Conservation (phyloP, 2,888 invertebrate species). For the Hyles lineata region DNA sequence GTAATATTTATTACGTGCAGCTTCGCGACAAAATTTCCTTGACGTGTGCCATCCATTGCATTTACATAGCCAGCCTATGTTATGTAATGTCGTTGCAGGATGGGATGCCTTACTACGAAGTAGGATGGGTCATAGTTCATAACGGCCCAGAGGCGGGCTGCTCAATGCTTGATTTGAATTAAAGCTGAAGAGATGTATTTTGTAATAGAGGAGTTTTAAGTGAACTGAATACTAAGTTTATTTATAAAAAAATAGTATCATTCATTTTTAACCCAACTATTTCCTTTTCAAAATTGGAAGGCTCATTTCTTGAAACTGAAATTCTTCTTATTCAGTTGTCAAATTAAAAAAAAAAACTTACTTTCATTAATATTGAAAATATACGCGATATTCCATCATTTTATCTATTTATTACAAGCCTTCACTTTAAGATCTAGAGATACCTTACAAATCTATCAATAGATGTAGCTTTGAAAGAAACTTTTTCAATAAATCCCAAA, state of each 20-base stretch:
- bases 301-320: too few species aligned
- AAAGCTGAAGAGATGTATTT: neutral
- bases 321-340: too few species aligned
- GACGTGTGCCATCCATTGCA: constrained; percentile 10
- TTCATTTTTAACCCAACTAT: too few species aligned
- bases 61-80: neutral
- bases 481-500: constrained; percentile 23
- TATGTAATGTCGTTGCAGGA: neutral
- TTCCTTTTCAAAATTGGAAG: too few species aligned
- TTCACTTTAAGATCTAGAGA: neutral
- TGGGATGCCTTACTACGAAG: neutral
- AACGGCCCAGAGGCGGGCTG: neutral
- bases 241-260: too few species aligned
- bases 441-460: neutral
- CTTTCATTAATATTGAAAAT: too few species aligned
- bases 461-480: neutral
- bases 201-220: neutral
- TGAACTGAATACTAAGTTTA: too few species aligned
- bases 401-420: neutral
- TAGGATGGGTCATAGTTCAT: neutral
- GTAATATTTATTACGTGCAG: constrained; percentile 22
- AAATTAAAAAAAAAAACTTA: too few species aligned
- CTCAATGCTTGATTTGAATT: neutral
- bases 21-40: constrained; percentile 22
- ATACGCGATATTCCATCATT: too few species aligned